Base-by-base conservation (phyloP, 1,140 invertebrate genomes). In the Drosophila nannoptera region DNA sequence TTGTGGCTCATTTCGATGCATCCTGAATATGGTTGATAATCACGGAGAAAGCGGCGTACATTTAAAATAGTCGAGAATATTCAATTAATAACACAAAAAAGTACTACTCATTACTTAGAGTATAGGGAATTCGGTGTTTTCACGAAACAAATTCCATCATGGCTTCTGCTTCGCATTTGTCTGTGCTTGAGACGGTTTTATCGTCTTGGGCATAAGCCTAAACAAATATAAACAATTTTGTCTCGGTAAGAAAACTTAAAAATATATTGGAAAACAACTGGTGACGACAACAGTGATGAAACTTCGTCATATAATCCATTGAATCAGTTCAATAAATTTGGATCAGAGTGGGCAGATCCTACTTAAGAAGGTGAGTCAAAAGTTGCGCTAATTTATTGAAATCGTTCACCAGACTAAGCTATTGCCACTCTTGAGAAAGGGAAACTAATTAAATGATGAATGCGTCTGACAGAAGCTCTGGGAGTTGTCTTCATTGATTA, bases 381-480 rank as follows among this genome's bases (percentile, higher is more conserved):
- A 32, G 56, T 73, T 81, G 67, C 69, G 67, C 46, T 81, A 75
- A 77, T 82, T 77, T 80, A 81, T 81, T 74, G 73, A 81, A 81
- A 81, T 69, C 60, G 60, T 78, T 78, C 78, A 62, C 70, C 78
- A 50, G 72, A 78, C 76, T 76, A 68, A 49, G 69, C 75, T 70
- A 70, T 48, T 63, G 52, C 45, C 72, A 40, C 43, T 40, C 59
- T 52, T 48, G 54, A 40, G 29, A 45, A 35, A 14, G 50, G 50
- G 66, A 59, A 76, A 71, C 76, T 84, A 83, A 84, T 84, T 83
- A 84, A 83, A 76, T 84, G 76, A 84, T 83, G 75, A 83, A 73
- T 76, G 69, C 69, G 60, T 48, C 59, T 49, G 59, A 77, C 74
- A 82, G 53, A 53, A 73, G 62, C 59, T 70, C 58, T 45, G 80